Base-by-base conservation (phyloP, 2,888 invertebrate species). In the Reticulitermes lucifugus region DNA sequence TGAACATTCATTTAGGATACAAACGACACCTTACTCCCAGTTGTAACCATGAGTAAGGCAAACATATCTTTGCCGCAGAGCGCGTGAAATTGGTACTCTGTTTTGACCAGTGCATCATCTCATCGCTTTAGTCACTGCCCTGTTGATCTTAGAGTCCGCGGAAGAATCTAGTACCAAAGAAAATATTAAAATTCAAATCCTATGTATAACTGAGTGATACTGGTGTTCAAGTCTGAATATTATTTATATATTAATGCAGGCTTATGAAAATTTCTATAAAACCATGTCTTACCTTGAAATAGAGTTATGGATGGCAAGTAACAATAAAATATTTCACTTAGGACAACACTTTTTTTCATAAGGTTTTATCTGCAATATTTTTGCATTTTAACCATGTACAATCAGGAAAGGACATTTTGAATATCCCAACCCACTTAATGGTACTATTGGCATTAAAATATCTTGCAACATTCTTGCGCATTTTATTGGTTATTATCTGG, bases 381-480 rank as follows among this genome's bases (percentile, higher is more conserved):
- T 43, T 25, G 43, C 77, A 22, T 43, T 77, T 77, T 77, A 46
- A 46, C 46, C 46, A 46, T 46, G 12, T 46, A 46, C 12, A 46
- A 46, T 46, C 46, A 9, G 6, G 22, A 77, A 77, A 77, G 12
- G 46, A 21, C 60, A 60, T 60, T 60, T 60, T 22, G 60, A 60
- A 60, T 21, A 22, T n/a, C n/a, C 35, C 46, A 46, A 12, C 43
- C 51, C 9, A 35, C 46, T 22, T 77, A n/a, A 46, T 14, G 77
- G 25, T 21, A n/a, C 14, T 21, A 51, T 22, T 77, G 77, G 43
- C 43, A 77, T 77, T 77, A 77, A 77, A 77, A 77, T 25, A 41
- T 46, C 77, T 46, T 25, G 77, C 46, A 46, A 77, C 77, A 77
- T 77, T 77, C 25, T 51, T 79, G 4, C 46, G 51, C 79, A 79